Percentiles rank a stretch among this genome's conserved stretches.
Evolutionary conservation across 2,797 vertebrate genomes (phyloP).

Genomic region (Myripristis murdjan): DNA sequence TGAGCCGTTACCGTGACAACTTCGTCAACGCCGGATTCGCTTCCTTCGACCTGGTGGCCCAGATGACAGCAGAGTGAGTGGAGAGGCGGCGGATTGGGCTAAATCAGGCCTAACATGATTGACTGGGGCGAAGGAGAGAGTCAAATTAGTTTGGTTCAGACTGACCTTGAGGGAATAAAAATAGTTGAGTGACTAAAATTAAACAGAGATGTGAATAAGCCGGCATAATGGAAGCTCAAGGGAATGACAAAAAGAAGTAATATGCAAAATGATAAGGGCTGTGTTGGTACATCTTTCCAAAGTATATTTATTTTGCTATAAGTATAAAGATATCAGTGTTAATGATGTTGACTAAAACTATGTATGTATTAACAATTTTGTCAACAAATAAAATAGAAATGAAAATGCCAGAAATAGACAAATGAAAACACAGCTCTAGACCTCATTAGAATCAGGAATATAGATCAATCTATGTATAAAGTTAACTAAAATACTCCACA

Average conservation of each 20-base stretch:
- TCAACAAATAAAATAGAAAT: too few relatives aligned
- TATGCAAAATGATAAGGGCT: background rate
- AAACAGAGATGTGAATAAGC: slow-evolving; percentile 36
- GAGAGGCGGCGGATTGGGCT: slow-evolving; percentile 42
- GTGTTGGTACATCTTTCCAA: background rate
- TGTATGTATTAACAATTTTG: too few relatives aligned
- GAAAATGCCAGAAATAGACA: too few relatives aligned
- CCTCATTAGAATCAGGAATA: too few relatives aligned
- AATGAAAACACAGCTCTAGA: too few relatives aligned
- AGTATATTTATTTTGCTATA: too few relatives aligned
- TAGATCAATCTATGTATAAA: too few relatives aligned
- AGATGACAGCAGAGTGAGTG: slow-evolving; percentile 95
- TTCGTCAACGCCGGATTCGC: slow-evolving; percentile 97
- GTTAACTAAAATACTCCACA: too few relatives aligned
- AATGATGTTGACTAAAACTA: too few relatives aligned
- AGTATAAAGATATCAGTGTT: background rate
- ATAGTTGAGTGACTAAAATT: slow-evolving; percentile 39
- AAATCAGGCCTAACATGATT: slow-evolving; percentile 62
- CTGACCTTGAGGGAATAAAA: slow-evolving; percentile 66
- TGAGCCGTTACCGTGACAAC: slow-evolving; percentile 99
- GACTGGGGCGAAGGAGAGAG: slow-evolving; percentile 57
- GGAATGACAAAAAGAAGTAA: background rate
- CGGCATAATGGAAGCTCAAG: slow-evolving; percentile 19
- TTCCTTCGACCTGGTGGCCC: slow-evolving; percentile 98
- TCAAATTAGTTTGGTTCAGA: slow-evolving; percentile 54